Conservation (phyloP, 2,113 vertebrate genomes). For the Holacanthus passer region DNA sequence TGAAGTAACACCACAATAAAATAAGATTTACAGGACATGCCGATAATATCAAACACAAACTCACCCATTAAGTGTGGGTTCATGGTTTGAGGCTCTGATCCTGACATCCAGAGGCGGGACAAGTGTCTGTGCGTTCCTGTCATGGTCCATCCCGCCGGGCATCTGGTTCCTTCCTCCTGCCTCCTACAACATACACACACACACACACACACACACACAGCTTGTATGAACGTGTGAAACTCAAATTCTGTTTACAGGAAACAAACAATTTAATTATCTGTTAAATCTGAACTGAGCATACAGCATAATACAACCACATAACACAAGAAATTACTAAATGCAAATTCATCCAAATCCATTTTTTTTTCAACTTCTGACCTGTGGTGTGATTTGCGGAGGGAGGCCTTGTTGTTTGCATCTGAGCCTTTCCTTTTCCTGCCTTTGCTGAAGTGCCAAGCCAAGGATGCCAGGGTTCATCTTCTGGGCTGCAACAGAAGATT, state of each 20-base stretch:
- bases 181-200: constrained; percentile 83
- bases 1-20: too few relatives aligned
- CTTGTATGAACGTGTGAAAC: constrained; percentile 26
- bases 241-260: neutral
- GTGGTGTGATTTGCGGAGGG: constrained; percentile 88
- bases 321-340: neutral
- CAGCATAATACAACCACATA: neutral
- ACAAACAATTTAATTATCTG: neutral
- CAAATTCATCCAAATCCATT: too few relatives aligned
- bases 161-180: constrained; percentile 92
- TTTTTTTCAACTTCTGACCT: constrained; percentile 86
- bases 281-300: neutral
- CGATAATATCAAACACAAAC: constrained; percentile 6
- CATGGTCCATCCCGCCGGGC: constrained; percentile 90
- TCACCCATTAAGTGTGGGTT: constrained; percentile 95
- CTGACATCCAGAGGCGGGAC: constrained; percentile 91
- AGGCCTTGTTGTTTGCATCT: constrained; percentile 93
- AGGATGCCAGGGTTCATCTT: constrained; percentile 89
- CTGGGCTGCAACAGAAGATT: constrained; percentile 81
- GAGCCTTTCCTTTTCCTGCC: constrained; percentile 93
- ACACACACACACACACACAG: neutral
- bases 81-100: constrained; percentile 92
- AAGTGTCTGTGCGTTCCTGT: constrained; percentile 89
- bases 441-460: constrained; percentile 89
- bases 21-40: neutral